phyloP scores from a whole-genome alignment of 2,888 invertebrate genomes.

The Anoplius nigerrimus region DNA sequence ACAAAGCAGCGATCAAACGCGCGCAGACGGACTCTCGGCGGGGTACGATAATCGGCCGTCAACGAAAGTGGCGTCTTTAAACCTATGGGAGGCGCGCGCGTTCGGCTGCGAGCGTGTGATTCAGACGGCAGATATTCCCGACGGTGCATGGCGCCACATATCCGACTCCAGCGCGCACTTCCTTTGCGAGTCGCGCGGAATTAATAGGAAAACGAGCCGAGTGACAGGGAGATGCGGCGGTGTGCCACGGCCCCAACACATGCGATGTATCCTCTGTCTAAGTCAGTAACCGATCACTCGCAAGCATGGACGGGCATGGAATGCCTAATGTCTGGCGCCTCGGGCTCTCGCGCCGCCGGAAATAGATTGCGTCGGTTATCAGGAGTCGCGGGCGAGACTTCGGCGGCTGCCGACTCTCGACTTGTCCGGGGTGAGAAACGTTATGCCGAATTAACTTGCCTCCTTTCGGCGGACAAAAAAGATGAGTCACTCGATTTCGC shows the following conservation, averaged over 20 bases:
- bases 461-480: too few relatives aligned
- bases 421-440: too few relatives aligned
- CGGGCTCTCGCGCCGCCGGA: constrained; percentile 50
- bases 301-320: constrained; percentile 41
- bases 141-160: constrained; percentile 67
- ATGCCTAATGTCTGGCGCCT: constrained; percentile 56
- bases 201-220: constrained; percentile 58
- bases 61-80: constrained; percentile 29
- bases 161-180: constrained; percentile 63
- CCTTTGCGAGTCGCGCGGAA: constrained; percentile 61
- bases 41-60: constrained; percentile 15
- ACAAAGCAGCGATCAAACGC: constrained; percentile 19
- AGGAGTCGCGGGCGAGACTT: neutral
- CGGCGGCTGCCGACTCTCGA: too few relatives aligned
- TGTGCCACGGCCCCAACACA: constrained; percentile 23
- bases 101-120: constrained; percentile 47
- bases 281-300: constrained; percentile 49
- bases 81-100: constrained; percentile 1
- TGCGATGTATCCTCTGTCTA: constrained; percentile 25
- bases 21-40: neutral
- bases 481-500: too few relatives aligned
- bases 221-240: constrained; percentile 35
- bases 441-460: too few relatives aligned
- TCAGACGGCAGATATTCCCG: constrained; percentile 69
- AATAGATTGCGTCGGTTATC: constrained; percentile 52